A percentile compares a stretch with the other conserved stretches of the same genome.
Conservation (phyloP, 1,140 invertebrate genomes). For the Vollenhovia emeryi region DNA sequence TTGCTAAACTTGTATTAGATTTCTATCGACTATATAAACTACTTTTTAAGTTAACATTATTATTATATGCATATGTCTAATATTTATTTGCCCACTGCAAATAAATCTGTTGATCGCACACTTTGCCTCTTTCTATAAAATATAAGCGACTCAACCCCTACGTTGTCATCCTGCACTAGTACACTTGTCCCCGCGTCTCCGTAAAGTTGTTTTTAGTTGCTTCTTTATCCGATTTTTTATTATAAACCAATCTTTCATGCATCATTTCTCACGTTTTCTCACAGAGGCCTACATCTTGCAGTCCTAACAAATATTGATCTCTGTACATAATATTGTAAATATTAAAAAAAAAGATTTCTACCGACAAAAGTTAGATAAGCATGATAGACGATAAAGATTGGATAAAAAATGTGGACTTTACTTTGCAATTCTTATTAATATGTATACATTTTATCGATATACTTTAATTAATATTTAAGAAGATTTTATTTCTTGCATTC, state of each 20-base stretch:
- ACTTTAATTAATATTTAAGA: not conserved
- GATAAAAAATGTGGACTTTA: not conserved
- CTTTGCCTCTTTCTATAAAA: not conserved
- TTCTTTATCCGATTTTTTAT: not conserved
- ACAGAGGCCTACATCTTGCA: not conserved
- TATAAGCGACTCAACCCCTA: not conserved
- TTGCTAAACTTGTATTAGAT: slow-evolving; percentile 20
- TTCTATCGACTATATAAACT: not conserved
- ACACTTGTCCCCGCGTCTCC: not conserved
- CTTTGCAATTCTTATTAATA: not conserved
- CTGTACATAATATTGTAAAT: not conserved
- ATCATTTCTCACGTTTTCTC: not conserved
- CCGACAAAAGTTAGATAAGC: not conserved
- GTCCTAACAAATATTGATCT: not conserved
- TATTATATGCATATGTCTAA: not conserved
- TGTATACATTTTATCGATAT: not conserved
- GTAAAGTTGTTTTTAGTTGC: not conserved
- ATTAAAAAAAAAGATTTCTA: not conserved
- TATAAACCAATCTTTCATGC: not conserved
- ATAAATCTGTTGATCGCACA: slow-evolving; percentile 3
- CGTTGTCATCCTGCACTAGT: not conserved
- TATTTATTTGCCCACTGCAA: not conserved
- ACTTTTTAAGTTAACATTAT: slow-evolving; percentile 8
- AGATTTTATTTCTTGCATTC: not conserved
- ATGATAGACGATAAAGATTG: not conserved